Conservation (phyloP, 2,888 invertebrate species). For the Ariolimax columbianus region DNA sequence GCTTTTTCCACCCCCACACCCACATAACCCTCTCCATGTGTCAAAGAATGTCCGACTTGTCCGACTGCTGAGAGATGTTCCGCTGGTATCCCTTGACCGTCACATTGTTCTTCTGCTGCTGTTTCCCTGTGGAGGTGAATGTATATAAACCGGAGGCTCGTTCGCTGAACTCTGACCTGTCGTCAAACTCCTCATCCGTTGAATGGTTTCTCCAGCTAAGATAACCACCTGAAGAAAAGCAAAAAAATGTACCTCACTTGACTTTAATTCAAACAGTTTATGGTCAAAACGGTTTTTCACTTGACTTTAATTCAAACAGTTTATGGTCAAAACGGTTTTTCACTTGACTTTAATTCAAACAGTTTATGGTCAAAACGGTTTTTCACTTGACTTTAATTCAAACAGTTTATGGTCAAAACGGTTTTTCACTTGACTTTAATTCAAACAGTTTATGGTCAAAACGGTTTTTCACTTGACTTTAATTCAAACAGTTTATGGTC, state of each 20-base stretch:
- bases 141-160: conserved; percentile 43
- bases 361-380: too few relatives aligned
- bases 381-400: too few relatives aligned
- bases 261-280: neutral
- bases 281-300: neutral
- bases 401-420: too few relatives aligned
- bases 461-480: too few relatives aligned
- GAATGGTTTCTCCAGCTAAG: conserved; percentile 57
- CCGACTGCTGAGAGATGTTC: conserved; percentile 43
- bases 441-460: too few relatives aligned
- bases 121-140: conserved; percentile 36
- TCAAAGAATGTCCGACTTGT: conserved; percentile 50
- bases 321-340: too few relatives aligned
- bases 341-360: too few relatives aligned
- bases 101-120: neutral
- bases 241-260: neutral
- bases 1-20: neutral
- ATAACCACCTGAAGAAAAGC: conserved; percentile 51
- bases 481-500: too few relatives aligned
- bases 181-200: conserved; percentile 54
- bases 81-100: conserved; percentile 38
- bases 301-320: too few relatives aligned
- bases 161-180: conserved; percentile 51
- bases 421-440: too few relatives aligned
- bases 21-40: neutral